Evolutionary conservation across 1,140 invertebrate species (phyloP).

Genomic region (Microplitis mediator): DNA sequence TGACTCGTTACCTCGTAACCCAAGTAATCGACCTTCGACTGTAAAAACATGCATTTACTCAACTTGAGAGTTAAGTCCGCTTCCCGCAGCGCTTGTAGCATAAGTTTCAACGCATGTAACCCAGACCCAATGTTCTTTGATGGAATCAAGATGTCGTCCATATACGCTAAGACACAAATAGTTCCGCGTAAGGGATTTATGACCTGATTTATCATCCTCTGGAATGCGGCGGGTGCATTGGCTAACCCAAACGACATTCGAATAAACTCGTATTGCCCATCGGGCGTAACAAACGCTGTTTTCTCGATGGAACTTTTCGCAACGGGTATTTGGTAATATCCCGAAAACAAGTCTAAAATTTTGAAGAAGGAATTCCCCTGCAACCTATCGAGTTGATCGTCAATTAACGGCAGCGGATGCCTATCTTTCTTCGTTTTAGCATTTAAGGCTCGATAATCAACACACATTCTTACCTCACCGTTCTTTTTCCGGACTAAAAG

Average conservation of each 20-base stretch:
- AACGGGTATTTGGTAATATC: constrained; percentile 35
- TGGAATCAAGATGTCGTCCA: constrained; percentile 41
- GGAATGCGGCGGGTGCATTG: constrained; percentile 35
- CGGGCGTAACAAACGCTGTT: constrained; percentile 36
- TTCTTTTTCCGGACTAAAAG: neutral
- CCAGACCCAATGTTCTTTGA: constrained; percentile 24
- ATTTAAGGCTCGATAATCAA: constrained; percentile 8
- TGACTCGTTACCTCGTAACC: constrained; percentile 31
- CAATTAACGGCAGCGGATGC: neutral
- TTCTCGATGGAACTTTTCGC: constrained; percentile 16
- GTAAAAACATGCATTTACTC: constrained; percentile 37
- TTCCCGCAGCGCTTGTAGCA: constrained; percentile 25
- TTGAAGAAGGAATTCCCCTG: constrained; percentile 38
- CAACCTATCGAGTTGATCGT: constrained; percentile 26
- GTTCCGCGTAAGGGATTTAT: constrained; percentile 12
- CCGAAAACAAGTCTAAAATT: constrained; percentile 37
- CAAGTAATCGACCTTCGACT: constrained; percentile 31
- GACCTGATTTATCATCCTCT: constrained; percentile 36
- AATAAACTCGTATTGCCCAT: constrained; percentile 35
- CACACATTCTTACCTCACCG: neutral
- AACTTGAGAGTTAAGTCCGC: constrained; percentile 29
- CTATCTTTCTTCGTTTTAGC: neutral
- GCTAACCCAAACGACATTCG: constrained; percentile 45
- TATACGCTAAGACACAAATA: constrained; percentile 29
- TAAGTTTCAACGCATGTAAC: constrained; percentile 18